A percentile compares a stretch with the other conserved stretches of the same genome.
Conservation (phyloP, 2,113 vertebrate species). For the Myotis lucifugus region DNA sequence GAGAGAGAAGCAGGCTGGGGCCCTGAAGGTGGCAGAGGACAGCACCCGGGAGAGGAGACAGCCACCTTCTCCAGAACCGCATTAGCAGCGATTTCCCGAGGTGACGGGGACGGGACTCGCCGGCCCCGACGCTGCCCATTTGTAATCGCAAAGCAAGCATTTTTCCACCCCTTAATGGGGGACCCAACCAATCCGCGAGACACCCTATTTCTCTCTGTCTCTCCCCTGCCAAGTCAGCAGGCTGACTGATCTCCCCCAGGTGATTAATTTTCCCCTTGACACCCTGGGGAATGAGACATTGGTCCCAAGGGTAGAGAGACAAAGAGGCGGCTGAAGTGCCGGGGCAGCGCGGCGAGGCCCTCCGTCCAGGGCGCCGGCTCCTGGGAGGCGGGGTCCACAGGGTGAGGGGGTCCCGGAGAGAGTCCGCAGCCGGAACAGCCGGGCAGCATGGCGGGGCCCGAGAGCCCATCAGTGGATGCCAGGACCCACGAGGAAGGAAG, state of each 20-base stretch:
- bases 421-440: background rate
- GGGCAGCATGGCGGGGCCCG: background rate
- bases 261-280: constrained; percentile 83
- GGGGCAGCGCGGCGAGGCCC: background rate
- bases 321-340: background rate
- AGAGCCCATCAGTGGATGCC: accelerated
- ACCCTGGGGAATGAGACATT: constrained; percentile 81
- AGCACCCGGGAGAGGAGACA: background rate
- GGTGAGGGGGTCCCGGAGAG: background rate
- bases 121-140: background rate
- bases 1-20: accelerated
- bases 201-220: constrained; percentile 82
- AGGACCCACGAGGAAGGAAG: background rate
- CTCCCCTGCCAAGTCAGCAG: constrained; percentile 80
- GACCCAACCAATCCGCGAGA: constrained; percentile 73
- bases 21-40: background rate
- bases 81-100: constrained; percentile 66
- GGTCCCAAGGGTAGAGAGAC: constrained; percentile 79
- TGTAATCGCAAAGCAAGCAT: constrained; percentile 77
- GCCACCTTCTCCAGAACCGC: constrained; percentile 59
- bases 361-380: accelerated
- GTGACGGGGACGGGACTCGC: background rate
- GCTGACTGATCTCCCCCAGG: constrained; percentile 78
- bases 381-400: background rate
- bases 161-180: constrained; percentile 80